phyloP scores from a whole-genome alignment of 2,797 vertebrate species.

The Hylomyscus alleni region DNA sequence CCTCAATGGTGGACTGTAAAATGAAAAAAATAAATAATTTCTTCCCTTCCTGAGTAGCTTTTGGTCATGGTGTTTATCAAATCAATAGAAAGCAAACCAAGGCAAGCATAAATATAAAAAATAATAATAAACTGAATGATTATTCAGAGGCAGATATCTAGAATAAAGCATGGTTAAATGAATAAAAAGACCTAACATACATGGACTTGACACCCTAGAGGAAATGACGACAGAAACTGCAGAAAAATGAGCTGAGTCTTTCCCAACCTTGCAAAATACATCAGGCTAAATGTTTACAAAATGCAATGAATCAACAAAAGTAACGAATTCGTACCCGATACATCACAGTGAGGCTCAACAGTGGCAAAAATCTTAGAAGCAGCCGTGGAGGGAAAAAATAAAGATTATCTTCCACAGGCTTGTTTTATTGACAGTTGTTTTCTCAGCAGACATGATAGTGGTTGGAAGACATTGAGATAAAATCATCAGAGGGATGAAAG shows the following conservation, averaged over 20 bases:
- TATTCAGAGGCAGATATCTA: background rate
- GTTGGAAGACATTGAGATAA: background rate
- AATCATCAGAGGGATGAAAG: background rate
- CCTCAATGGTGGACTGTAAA: background rate
- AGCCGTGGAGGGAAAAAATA: background rate
- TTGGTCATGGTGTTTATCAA: background rate
- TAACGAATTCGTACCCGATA: background rate
- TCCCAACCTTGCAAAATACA: background rate
- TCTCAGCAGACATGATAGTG: background rate
- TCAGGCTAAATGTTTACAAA: conserved; percentile 1
- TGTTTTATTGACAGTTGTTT: background rate
- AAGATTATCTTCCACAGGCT: background rate
- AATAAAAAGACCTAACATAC: background rate
- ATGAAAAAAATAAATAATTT: background rate
- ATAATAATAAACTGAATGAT: background rate
- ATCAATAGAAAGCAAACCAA: background rate
- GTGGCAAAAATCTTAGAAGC: background rate
- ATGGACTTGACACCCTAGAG: background rate
- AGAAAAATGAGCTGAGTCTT: conserved; percentile 19
- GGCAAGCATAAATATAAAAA: background rate
- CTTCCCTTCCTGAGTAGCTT: background rate
- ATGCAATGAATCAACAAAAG: background rate
- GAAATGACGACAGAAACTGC: conserved; percentile 21
- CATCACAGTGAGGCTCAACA: background rate
- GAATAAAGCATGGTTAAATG: background rate